Conservation (phyloP, 2,113 vertebrate species). For the Gallinago undulata region DNA sequence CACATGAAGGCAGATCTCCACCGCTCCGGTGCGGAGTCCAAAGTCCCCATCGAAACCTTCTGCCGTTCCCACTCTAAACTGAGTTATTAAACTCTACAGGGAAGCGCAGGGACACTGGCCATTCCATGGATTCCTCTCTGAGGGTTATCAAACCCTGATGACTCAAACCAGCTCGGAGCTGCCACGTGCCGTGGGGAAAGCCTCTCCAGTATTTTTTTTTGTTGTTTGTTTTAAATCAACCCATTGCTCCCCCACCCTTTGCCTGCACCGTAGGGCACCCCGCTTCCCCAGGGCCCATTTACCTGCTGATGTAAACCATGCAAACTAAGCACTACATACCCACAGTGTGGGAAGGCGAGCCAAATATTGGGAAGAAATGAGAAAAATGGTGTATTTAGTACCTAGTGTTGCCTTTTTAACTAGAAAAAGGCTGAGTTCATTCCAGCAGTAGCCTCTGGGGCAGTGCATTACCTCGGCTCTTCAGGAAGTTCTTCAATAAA, state of each 20-base stretch:
- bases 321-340: background rate
- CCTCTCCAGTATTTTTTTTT: background rate
- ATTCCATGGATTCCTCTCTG: background rate
- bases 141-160: background rate
- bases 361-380: background rate
- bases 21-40: slow-evolving; percentile 26
- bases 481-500: slow-evolving; percentile 95
- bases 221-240: background rate
- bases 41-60: background rate
- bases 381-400: fast-evolving
- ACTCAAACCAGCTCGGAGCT: background rate
- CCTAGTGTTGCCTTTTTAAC: background rate
- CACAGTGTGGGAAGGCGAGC: background rate
- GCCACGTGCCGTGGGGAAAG: background rate
- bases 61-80: fast-evolving
- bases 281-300: background rate
- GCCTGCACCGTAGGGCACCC: fast-evolving
- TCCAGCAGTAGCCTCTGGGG: background rate
- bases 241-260: fast-evolving
- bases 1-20: background rate
- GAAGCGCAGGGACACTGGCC: fast-evolving
- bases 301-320: background rate
- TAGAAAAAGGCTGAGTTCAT: background rate
- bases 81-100: background rate
- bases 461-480: slow-evolving; percentile 83